Evolutionary conservation across 1,140 invertebrate species (phyloP).

Genomic region (Protaetia brevitarsis): DNA sequence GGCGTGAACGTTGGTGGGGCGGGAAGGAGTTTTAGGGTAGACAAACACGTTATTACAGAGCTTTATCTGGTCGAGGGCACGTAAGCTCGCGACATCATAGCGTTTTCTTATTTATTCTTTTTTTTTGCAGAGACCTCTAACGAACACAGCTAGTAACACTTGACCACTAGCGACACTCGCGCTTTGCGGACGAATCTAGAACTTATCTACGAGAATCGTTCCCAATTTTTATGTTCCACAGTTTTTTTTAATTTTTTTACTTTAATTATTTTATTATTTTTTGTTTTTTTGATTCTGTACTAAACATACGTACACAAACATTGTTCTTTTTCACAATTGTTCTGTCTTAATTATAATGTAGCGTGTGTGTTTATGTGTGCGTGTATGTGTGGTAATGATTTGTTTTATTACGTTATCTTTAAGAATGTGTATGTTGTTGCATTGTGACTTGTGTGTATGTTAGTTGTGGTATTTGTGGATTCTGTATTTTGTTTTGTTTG

Average conservation of each 20-base stretch:
- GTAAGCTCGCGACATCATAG: slow-evolving; percentile 3
- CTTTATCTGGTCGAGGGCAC: slow-evolving; percentile 16
- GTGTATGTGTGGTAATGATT: no score
- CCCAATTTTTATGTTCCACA: slow-evolving; percentile 39
- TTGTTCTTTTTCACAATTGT: slow-evolving; percentile 34
- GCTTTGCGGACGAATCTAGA: slow-evolving; percentile 47
- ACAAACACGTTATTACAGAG: no score
- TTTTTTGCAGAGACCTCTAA: slow-evolving; percentile 43
- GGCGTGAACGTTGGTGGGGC: no score
- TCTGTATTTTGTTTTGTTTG: no score
- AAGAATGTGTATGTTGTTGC: slow-evolving; percentile 1
- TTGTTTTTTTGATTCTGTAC: slow-evolving; percentile 48
- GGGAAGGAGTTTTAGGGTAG: no score
- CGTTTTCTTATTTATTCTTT: no score
- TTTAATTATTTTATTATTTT: slow-evolving; percentile 30
- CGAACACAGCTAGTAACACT: slow-evolving; percentile 48
- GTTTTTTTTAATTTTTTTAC: slow-evolving; percentile 28
- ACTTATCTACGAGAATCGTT: slow-evolving; percentile 44
- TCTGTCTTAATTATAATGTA: not conserved
- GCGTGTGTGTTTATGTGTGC: no score
- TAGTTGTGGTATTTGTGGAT: no score
- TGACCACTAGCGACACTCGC: slow-evolving; percentile 45
- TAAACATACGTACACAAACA: slow-evolving; percentile 47
- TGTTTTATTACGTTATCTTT: slow-evolving; percentile 29
- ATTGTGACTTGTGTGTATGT: not conserved